phyloP scores from a whole-genome alignment of 2,888 invertebrate species.

The Furcula furcula region DNA sequence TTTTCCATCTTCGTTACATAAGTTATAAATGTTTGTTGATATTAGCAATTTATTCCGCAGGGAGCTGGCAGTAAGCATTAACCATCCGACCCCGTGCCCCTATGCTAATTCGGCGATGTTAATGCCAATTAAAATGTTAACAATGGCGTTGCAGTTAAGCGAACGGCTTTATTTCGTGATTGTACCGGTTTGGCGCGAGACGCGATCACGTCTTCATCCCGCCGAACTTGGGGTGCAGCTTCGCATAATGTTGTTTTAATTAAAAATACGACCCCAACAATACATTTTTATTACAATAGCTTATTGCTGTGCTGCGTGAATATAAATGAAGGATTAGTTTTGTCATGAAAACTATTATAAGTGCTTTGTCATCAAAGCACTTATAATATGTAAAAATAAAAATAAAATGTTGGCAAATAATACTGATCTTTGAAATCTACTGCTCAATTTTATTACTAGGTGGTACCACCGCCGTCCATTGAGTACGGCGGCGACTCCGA shows the following conservation, averaged over 20 bases:
- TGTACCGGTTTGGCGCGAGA: conserved; percentile 67
- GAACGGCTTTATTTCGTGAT: conserved; percentile 51
- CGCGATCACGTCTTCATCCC: conserved; percentile 35
- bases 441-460: too few species aligned
- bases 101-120: conserved; percentile 53
- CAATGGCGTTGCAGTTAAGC: conserved; percentile 53
- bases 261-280: conserved; percentile 21
- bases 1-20: too few species aligned
- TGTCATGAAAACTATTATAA: too few species aligned
- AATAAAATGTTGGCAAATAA: too few species aligned
- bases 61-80: conserved; percentile 22
- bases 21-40: too few species aligned
- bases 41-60: too few species aligned
- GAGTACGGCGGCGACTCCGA: too few species aligned
- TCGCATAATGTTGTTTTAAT: conserved; percentile 38
- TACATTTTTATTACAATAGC: conserved; percentile 2
- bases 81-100: conserved; percentile 44
- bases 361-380: too few species aligned
- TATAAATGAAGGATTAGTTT: conserved; percentile 1
- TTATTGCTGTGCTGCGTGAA: conserved; percentile 1
- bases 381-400: too few species aligned
- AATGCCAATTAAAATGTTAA: conserved; percentile 73
- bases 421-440: too few species aligned
- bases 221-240: conserved; percentile 16
- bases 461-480: too few species aligned